Conservation (phyloP, 2,113 vertebrate species). For the Dromas ardeola region DNA sequence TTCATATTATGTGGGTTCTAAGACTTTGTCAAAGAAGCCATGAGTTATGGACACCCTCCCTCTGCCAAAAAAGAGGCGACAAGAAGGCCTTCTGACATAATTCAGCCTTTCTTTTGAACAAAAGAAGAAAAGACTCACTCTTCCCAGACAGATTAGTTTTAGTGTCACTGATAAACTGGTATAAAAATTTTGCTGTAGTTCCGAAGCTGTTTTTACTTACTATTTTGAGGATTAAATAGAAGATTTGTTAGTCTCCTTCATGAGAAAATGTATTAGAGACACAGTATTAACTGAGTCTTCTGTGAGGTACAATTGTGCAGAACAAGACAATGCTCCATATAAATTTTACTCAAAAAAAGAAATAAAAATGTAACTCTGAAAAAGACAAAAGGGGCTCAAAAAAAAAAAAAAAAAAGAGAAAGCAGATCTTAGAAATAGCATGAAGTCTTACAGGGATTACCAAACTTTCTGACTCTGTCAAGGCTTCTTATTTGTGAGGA, state of each 20-base stretch:
- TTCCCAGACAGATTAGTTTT: neutral
- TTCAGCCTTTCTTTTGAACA: neutral
- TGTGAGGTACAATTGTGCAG: neutral
- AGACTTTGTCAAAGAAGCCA: neutral
- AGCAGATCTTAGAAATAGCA: neutral
- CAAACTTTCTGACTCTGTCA: neutral
- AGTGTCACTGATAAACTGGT: neutral
- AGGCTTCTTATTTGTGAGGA: neutral
- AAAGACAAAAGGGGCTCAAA: neutral
- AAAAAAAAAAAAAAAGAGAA: neutral
- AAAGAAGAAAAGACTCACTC: neutral
- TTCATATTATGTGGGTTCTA: neutral
- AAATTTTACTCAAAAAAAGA: neutral
- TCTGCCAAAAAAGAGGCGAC: neutral
- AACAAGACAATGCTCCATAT: neutral
- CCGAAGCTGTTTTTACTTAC: neutral
- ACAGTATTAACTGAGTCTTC: neutral
- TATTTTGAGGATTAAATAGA: neutral
- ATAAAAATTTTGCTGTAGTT: neutral
- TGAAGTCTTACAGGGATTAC: neutral
- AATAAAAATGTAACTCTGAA: neutral
- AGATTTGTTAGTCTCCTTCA: neutral
- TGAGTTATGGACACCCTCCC: neutral
- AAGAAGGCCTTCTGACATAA: neutral
- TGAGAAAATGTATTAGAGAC: neutral